These are phyloP conservation scores for Hippocampus kuda DNA, from an alignment of 2,797 vertebrate species.

Conservation along the genomic window DNA sequence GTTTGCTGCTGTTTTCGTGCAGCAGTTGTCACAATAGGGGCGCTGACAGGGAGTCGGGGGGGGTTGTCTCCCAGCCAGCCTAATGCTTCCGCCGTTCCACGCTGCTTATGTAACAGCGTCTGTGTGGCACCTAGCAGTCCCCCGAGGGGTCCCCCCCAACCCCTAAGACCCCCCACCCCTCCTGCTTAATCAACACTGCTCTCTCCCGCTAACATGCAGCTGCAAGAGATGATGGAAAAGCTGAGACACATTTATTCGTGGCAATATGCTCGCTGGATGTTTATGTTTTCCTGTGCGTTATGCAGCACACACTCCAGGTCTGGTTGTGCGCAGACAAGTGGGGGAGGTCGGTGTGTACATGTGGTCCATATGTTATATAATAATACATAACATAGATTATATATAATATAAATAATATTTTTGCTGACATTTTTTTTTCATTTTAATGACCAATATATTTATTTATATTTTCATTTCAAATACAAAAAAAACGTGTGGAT, in stretches of 20 bases:
- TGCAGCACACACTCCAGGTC: background rate
- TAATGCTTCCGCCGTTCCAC: conserved; percentile 44
- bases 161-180: conserved; percentile 31
- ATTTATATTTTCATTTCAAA: too few species aligned
- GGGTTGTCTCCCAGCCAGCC: conserved; percentile 34
- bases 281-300: background rate
- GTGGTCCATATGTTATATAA: too few species aligned
- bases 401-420: too few species aligned
- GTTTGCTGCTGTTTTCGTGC: conserved; percentile 25
- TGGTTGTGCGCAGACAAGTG: background rate
- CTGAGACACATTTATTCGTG: background rate
- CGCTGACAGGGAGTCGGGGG: conserved; percentile 29
- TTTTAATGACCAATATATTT: too few species aligned
- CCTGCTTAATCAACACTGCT: conserved; percentile 23
- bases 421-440: too few species aligned
- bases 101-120: conserved; percentile 56
- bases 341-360: background rate
- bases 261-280: background rate
- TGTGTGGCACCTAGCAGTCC: conserved; percentile 44
- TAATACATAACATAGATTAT: too few species aligned
- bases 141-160: conserved; percentile 31
- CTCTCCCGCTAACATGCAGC: conserved; percentile 9
- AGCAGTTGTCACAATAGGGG: conserved; percentile 53
- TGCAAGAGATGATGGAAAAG: conserved; percentile 7
- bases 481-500: too few species aligned